Base-by-base conservation (phyloP, 2,888 invertebrate species). In the Auanema sp. region DNA sequence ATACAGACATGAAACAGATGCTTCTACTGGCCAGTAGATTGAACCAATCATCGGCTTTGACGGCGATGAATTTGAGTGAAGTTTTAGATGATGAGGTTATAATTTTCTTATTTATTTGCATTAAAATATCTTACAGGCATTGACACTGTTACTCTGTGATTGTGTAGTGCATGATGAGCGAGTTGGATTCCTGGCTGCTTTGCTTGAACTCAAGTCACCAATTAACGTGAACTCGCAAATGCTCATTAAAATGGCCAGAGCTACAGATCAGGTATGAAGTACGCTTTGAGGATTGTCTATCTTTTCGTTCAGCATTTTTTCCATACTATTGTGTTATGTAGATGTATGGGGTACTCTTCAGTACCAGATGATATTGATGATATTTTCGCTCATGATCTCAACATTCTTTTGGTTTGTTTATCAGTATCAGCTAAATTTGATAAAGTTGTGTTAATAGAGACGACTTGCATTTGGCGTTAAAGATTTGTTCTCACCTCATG, bases 251-350 rank as follows among this genome's bases (percentile, higher is more conserved):
- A 77, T 77, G 72, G 66, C 72, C 53, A 71, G 71, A 24, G 64
- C 65, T 2, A 56, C 57, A 8, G 78, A 78, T 60, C 63, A 79
- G 62, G 77, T 76, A 25, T 57, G 54, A 43, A 14, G 12, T 14
- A 14, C 43, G 43, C 14, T 12, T 14, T 43, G 12, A 43, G 12
- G 14, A 43, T 43, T 14, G 12, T 43, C 12, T 51, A 12, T 16
- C 18, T 23, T 14, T 0, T n/a, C 24, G n/a, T 68, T 60, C 52
- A 73, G 71, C 76, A 81, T 54, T 82, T 82, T 61, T 82, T 81
- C 67, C 68, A 76, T 41, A 71, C 80, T 1, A 75, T 82, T 23
- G 70, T 82, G 5, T 70, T 82, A 10, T 75, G 77, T 23, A 77
- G 78, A 41, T 76, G 71, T 11, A 74, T 82, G 63, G 79, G 79